A percentile compares a stretch with the other conserved stretches of the same genome.
Conservation (phyloP, 2,797 vertebrate genomes). For the Perodicticus potto region DNA sequence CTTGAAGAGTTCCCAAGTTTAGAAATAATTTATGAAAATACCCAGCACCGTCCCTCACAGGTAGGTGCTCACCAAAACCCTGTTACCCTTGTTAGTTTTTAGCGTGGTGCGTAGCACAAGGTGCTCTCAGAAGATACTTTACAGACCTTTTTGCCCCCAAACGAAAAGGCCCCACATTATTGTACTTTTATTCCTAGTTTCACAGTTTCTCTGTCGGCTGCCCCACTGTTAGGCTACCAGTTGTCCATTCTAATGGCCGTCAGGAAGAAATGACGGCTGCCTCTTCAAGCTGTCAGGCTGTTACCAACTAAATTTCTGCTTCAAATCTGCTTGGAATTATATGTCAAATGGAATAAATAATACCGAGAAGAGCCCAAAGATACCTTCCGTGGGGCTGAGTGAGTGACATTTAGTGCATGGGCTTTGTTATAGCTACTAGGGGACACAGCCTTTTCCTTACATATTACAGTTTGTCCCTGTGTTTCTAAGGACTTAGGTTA, state of each 20-base stretch:
- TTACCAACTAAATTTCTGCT: slow-evolving; percentile 67
- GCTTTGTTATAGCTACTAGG: background rate
- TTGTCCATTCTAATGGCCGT: slow-evolving; percentile 42
- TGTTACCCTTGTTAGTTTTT: background rate
- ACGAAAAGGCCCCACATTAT: background rate
- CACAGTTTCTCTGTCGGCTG: slow-evolving; percentile 1
- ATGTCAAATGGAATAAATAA: slow-evolving; percentile 77
- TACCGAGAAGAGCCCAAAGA: background rate
- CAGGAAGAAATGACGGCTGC: slow-evolving; percentile 55
- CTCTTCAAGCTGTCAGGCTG: slow-evolving; percentile 60
- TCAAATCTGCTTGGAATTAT: slow-evolving; percentile 79
- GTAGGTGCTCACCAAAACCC: background rate
- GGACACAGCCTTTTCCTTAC: background rate
- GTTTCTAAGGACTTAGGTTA: background rate
- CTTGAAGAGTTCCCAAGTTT: background rate
- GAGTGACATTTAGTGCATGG: background rate
- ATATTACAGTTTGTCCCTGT: background rate
- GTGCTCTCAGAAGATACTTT: background rate
- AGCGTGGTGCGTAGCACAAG: background rate
- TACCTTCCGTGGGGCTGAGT: background rate
- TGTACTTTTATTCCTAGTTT: background rate
- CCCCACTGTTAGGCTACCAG: background rate
- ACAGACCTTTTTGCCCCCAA: background rate
- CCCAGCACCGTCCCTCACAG: background rate
- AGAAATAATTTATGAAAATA: slow-evolving; percentile 35